Base-by-base conservation (phyloP, 2,113 vertebrate genomes). In the Campylomormyrus numenius region DNA sequence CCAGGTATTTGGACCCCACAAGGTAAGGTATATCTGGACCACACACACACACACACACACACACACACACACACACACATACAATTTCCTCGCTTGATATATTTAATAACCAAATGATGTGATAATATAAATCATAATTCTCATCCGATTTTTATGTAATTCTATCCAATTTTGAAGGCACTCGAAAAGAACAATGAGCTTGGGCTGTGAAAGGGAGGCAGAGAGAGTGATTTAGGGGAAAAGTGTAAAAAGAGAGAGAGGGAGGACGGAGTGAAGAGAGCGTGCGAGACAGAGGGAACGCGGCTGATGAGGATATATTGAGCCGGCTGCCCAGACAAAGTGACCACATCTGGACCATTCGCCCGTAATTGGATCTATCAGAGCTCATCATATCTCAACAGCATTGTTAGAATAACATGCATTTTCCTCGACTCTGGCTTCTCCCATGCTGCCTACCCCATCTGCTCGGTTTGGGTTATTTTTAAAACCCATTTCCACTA, bases 401-500 rank as follows among this genome's bases (percentile, higher is more conserved):
- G 62, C 88, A 27, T n/a, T 39, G 48, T 80, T 74, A 89, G 42
- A 53, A 89, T 35, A 89, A 77, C 19, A 45, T 52, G 48, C 46
- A 21, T 15, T 39, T 9, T 35, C n/a, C 45, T 27, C 0, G 5
- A 53, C 49, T 19, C 31, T 27, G 35, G 50, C n/a, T 8, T 19
- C 50, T 53, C 85, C 4, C 19, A 42, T 39, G 31, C 7, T 27
- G 58, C 46, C 31, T 10, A 13, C 31, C 45, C 70, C 66, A 89
- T 52, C 88, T 89, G 88, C 35, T 80, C 27, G 8, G 70, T n/a
- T 52, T 70, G 88, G 17, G 48, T 74, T 89, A 77, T 80, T 89
- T 89, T 62, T 89, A 85, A 85, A 46, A 85, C n/a, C 77, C 52
- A 85, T 89, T 80, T 52, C 53, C 85, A 56, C 85, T 87, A 52